phyloP scores from a whole-genome alignment of 2,113 vertebrate genomes.

The Pangasianodon gigas region DNA sequence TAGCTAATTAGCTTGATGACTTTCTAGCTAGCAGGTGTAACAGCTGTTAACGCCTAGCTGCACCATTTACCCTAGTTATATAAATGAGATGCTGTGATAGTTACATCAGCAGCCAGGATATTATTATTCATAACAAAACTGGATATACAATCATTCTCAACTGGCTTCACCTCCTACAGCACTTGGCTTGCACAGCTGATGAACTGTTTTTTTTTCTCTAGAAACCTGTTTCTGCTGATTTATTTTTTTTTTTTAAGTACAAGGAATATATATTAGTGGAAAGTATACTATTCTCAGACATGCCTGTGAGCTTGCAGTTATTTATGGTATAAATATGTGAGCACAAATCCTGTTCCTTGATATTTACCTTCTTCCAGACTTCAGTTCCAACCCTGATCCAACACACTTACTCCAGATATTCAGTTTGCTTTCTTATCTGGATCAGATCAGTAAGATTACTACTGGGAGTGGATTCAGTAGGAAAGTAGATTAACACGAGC shows the following conservation, averaged over 20 bases:
- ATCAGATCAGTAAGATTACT: not conserved
- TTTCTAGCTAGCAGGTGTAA: conserved; percentile 2
- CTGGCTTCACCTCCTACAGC: not conserved
- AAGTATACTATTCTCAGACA: not conserved
- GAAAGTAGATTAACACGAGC: not conserved
- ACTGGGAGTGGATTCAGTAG: not conserved
- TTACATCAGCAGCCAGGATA: not conserved
- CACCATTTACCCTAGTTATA: not conserved
- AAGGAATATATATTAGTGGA: not conserved
- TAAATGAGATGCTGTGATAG: not conserved
- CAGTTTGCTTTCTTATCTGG: not conserved
- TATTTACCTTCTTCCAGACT: not conserved
- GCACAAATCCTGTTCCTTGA: not conserved
- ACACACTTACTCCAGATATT: not conserved
- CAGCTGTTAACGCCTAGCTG: not conserved
- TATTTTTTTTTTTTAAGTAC: no score
- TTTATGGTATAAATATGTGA: not conserved
- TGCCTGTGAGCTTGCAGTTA: not conserved
- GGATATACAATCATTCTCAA: not conserved
- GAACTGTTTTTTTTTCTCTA: not conserved
- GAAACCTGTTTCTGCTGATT: not conserved
- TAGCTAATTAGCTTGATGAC: not conserved
- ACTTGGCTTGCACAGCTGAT: not conserved
- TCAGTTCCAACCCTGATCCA: not conserved
- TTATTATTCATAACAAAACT: not conserved